These are phyloP conservation scores for Alca torda DNA, from an alignment of 2,797 vertebrate species.

Conservation along the genomic window DNA sequence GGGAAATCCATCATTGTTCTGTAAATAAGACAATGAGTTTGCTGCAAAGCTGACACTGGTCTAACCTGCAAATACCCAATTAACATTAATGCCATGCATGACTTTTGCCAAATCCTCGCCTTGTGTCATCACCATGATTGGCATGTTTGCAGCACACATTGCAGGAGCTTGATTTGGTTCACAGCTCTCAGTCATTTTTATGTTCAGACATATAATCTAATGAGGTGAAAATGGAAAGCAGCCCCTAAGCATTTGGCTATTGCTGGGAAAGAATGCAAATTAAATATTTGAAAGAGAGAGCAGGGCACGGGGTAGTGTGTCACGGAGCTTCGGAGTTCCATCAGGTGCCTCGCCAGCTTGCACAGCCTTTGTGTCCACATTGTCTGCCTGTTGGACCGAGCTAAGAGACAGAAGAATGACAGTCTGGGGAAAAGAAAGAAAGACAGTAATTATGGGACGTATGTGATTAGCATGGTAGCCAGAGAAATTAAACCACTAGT, in stretches of 20 bases:
- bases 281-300: slow-evolving; percentile 74
- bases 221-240: slow-evolving; percentile 74
- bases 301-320: slow-evolving; percentile 18
- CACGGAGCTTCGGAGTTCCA: slow-evolving; percentile 63
- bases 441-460: slow-evolving; percentile 83
- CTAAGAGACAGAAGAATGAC: slow-evolving; percentile 79
- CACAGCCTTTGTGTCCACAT: slow-evolving; percentile 76
- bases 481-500: slow-evolving; percentile 90
- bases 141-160: slow-evolving; percentile 81
- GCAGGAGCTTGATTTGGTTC: slow-evolving; percentile 78
- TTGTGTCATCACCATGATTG: slow-evolving; percentile 75
- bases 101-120: slow-evolving; percentile 71
- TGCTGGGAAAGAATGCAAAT: slow-evolving; percentile 81
- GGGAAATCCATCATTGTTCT: slow-evolving; percentile 4
- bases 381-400: slow-evolving; percentile 74
- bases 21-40: slow-evolving; percentile 30
- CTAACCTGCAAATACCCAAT: slow-evolving; percentile 71
- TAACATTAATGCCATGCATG: slow-evolving; percentile 71
- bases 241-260: slow-evolving; percentile 65
- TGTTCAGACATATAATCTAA: slow-evolving; percentile 72
- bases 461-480: slow-evolving; percentile 90
- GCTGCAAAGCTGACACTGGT: slow-evolving; percentile 18
- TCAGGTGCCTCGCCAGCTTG: slow-evolving; percentile 80
- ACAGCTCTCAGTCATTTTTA: slow-evolving; percentile 69
- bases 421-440: slow-evolving; percentile 79